Percentiles rank a stretch among this genome's conserved stretches.
These are phyloP conservation scores for Pyrocephalus nanus DNA, from an alignment of 2,797 vertebrate species.

Conservation along the genomic window DNA sequence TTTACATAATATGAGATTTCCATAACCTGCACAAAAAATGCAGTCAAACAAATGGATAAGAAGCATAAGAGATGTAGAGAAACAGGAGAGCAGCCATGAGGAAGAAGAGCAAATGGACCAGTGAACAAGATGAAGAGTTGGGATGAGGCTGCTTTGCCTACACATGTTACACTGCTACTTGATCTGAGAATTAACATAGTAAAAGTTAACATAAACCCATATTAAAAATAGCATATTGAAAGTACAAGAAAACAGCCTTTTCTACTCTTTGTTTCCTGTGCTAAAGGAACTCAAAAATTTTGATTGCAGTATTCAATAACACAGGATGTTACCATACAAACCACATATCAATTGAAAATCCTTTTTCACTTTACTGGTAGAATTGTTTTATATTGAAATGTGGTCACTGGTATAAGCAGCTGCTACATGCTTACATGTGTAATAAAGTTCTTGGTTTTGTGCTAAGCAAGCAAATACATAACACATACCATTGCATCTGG, in stretches of 20 bases:
- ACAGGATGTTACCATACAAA: not conserved
- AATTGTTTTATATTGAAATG: not conserved
- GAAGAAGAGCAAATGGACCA: not conserved
- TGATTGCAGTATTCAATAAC: not conserved
- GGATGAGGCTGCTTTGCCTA: not conserved
- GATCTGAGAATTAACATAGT: not conserved
- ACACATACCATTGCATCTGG: not conserved
- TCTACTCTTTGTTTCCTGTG: not conserved
- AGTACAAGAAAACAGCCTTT: not conserved
- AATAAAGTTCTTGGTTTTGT: not conserved
- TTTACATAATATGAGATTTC: not conserved
- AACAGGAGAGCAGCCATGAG: not conserved
- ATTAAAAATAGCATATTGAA: not conserved
- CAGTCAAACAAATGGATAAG: not conserved
- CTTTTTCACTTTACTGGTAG: not conserved
- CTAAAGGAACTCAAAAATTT: not conserved
- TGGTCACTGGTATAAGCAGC: not conserved
- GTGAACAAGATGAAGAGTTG: not conserved
- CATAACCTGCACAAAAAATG: not conserved
- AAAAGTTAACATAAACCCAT: not conserved
- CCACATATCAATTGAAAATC: not conserved
- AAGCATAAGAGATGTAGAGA: not conserved
- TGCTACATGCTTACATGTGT: not conserved
- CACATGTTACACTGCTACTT: not conserved
- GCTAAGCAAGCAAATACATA: not conserved